Evolutionary conservation across 2,888 invertebrate genomes (phyloP), one percentile per base, ranked within the genome.

Genomic region (Caenorhabditis drosophilae): DNA sequence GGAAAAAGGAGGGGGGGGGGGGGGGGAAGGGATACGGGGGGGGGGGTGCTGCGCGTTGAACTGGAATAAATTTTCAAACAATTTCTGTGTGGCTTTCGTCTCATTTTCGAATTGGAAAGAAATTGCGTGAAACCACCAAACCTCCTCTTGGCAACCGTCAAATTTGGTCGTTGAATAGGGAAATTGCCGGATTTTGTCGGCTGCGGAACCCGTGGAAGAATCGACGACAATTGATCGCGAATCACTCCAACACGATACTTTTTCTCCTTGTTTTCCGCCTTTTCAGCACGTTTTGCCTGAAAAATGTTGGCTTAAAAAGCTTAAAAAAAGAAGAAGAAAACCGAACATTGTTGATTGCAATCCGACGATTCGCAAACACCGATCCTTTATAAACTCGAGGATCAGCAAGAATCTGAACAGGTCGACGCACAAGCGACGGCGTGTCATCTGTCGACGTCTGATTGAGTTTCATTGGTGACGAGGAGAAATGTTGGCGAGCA

Each of bases 321-420:
- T n/a, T n/a, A n/a, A n/a, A n/a, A n/a, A n/a, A n/a, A n/a, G n/a
- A n/a, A n/a, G n/a, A n/a, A n/a, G n/a, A n/a, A n/a, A n/a, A n/a
- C n/a, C 42, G 41, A 12, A 56, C 63, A 15, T 49, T 44, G 40
- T 60, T 57, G 41, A 45, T 31, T 12, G 59, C 59, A 26, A 62
- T 36, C 18, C 79, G 49, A 38, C 75, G 63, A 41, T 70, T 54
- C 1, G 80, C 80, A 46, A 73, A 75, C 9, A 80, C 76, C 7
- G 75, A 75, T 18, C 80, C 80, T 34, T 71, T 69, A 55, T 61
- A 78, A 12, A 80, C 70, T 27, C 79, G 45, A 3, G 79, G 79
- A 62, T 79, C 78, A 3, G 64, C 58, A 2, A 54, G 51, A 11
- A 64, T 64, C 41, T 58, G 64, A 16, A 64, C 44, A 0, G 64